Evolutionary conservation across 1,140 invertebrate genomes (phyloP).

Genomic region (Drosophila lowei): DNA sequence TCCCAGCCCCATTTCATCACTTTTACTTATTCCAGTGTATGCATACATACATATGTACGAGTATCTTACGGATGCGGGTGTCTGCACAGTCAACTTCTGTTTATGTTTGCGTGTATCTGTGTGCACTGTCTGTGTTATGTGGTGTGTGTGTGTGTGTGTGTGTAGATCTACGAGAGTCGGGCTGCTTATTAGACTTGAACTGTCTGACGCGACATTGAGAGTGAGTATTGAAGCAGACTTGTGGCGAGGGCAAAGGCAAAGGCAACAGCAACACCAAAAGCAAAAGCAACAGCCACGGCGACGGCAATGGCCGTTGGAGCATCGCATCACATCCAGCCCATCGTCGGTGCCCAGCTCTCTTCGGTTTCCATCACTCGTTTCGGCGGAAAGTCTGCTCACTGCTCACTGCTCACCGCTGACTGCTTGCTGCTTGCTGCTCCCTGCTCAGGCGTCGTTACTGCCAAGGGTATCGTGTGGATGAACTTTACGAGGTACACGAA

Average conservation of each 20-base stretch:
- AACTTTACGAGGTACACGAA: conserved; percentile 76
- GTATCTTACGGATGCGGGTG: conserved; percentile 50
- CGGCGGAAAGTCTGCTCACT: conserved; percentile 64
- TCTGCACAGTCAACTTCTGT: conserved; percentile 36
- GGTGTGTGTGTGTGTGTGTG: conserved; percentile 10
- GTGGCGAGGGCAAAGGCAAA: conserved; percentile 67
- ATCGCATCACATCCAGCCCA: conserved; percentile 48
- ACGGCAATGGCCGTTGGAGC: conserved; percentile 69
- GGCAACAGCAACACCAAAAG: conserved; percentile 31
- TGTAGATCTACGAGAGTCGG: conserved; percentile 50
- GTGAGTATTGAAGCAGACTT: conserved; percentile 55
- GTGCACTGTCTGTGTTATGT: conserved; percentile 36
- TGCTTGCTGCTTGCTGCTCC: conserved; percentile 26
- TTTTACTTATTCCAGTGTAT: conserved; percentile 46
- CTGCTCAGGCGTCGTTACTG: conserved; percentile 48
- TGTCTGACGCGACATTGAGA: conserved; percentile 65
- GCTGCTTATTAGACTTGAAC: conserved; percentile 59
- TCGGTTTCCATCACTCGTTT: conserved; percentile 45
- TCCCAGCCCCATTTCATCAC: conserved; percentile 54
- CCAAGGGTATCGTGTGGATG: conserved; percentile 74
- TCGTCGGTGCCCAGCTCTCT: conserved; percentile 25
- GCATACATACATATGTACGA: conserved; percentile 15
- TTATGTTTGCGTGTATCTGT: conserved; percentile 12
- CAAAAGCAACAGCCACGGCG: conserved; percentile 48
- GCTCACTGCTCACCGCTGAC: conserved; percentile 27